Base-by-base conservation (phyloP, 2,113 vertebrate genomes). In the Nymphicus hollandicus region DNA sequence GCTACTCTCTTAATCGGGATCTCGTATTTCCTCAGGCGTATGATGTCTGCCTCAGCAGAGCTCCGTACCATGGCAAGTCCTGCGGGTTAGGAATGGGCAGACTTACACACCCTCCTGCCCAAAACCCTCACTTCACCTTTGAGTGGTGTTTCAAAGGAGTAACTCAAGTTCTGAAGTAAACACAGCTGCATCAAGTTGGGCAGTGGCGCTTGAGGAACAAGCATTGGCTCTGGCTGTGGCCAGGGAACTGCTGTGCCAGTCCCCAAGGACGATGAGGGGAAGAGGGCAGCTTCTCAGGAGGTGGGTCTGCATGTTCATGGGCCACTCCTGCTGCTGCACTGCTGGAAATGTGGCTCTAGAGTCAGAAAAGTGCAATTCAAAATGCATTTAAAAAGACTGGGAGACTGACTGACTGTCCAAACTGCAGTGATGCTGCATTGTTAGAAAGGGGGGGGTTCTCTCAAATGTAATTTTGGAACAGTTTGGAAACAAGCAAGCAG, bases 11-110 rank as follows among this genome's bases (percentile, higher is more conserved):
- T 91, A 35, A 98, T 97, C 0, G 97, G 61, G 9, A 81, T 6
- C 60, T 97, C 97, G 0, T 98, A 98, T 63, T 68, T 95, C 88
- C 95, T 96, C 73, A 98, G 96, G 52, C 95, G 83, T 1, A 89
- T 27, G 1, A 97, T 56, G 63, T 98, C 98, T 24, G 82, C 91
- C 73, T 97, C 96, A 11, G 98, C 98, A 84, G 97, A 72, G 76
- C 91, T 98, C 68, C 93, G 77, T 17, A 98, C 89, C 43, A 91
- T 94, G 47, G 88, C 86, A 39, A 97, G 88, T 44, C 98, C 98
- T 98, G 87, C 0, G 0, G 60, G 0, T 2, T 22, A 68, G 52
- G 78, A n/a, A 91, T 49, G 86, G 65, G 61, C 43, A 61, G 52
- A 33, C 5, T 89, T 44, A 72, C 24, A 56, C 56, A 83, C 16